These are phyloP conservation scores for Chrysolina americana DNA, from an alignment of 2,888 invertebrate genomes.

Conservation along the genomic window DNA sequence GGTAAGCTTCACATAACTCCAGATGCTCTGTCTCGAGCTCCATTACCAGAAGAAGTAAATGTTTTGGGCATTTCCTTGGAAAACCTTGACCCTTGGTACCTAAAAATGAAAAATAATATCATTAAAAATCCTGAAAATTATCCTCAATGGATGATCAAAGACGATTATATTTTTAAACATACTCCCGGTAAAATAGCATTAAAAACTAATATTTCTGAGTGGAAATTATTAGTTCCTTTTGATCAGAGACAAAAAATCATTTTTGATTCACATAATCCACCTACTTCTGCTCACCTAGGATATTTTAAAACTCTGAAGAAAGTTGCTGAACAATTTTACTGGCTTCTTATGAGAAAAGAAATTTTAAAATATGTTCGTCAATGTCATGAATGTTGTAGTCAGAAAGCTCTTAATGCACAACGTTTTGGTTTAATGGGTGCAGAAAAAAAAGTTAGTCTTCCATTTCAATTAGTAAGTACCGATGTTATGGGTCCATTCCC, in stretches of 20 bases:
- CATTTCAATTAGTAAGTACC: constrained; percentile 13
- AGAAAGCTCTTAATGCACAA: neutral
- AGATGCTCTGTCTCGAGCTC: constrained; percentile 34
- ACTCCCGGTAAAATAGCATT: neutral
- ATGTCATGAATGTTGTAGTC: constrained; percentile 7
- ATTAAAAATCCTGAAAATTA: neutral
- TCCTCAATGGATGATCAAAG: constrained; percentile 1
- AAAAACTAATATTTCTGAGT: neutral
- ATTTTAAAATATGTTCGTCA: neutral
- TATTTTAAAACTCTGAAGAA: constrained; percentile 2
- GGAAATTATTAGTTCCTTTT: neutral
- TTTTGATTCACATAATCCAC: constrained; percentile 5
- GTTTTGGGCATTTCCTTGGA: constrained; percentile 24
- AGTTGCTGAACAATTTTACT: constrained; percentile 4
- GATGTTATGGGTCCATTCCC: neutral
- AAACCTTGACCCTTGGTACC: constrained; percentile 30
- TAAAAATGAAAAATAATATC: constrained; percentile 30
- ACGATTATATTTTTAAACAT: neutral
- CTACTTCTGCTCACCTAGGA: neutral
- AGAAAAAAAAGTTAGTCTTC: neutral
- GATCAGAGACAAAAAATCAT: neutral
- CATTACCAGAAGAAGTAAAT: neutral
- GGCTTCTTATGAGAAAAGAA: neutral
- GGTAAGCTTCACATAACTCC: constrained; percentile 37
- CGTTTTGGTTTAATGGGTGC: constrained; percentile 10